Evolutionary conservation across 2,113 vertebrate genomes (phyloP).

Genomic region (Laticauda colubrina): DNA sequence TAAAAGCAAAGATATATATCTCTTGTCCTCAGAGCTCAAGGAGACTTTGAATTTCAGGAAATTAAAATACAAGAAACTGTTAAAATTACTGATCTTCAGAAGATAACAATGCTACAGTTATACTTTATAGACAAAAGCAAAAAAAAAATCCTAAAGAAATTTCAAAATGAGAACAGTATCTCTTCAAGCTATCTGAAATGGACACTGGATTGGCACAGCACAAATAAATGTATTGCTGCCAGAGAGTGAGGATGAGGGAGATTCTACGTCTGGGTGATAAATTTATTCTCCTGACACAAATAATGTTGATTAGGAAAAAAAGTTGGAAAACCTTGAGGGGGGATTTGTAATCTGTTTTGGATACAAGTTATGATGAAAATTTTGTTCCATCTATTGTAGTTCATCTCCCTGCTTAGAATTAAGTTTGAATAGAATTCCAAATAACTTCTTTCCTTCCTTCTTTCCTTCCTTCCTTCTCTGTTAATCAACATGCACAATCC

Average conservation of each 20-base stretch:
- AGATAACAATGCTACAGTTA: neutral
- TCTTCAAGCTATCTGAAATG: conserved; percentile 23
- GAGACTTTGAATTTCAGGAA: neutral
- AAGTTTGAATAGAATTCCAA: neutral
- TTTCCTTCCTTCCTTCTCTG: neutral
- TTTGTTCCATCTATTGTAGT: neutral
- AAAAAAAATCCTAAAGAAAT: conserved; percentile 8
- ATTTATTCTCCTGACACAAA: neutral
- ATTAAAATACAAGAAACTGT: neutral
- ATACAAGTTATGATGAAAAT: neutral
- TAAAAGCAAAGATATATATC: neutral
- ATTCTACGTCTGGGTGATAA: neutral
- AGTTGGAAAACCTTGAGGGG: conserved; percentile 6
- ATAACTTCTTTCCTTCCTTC: neutral
- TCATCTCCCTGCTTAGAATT: conserved; percentile 1
- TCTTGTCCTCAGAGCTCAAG: neutral
- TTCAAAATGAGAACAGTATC: conserved; percentile 27
- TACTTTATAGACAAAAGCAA: neutral
- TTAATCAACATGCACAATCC: neutral
- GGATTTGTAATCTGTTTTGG: neutral
- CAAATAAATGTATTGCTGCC: conserved; percentile 3
- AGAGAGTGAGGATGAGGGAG: neutral
- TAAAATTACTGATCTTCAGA: conserved; percentile 14
- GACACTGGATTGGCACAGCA: neutral
- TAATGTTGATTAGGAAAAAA: neutral